Base-by-base conservation (phyloP, 2,797 vertebrate species). In the Acridotheres tristis region DNA sequence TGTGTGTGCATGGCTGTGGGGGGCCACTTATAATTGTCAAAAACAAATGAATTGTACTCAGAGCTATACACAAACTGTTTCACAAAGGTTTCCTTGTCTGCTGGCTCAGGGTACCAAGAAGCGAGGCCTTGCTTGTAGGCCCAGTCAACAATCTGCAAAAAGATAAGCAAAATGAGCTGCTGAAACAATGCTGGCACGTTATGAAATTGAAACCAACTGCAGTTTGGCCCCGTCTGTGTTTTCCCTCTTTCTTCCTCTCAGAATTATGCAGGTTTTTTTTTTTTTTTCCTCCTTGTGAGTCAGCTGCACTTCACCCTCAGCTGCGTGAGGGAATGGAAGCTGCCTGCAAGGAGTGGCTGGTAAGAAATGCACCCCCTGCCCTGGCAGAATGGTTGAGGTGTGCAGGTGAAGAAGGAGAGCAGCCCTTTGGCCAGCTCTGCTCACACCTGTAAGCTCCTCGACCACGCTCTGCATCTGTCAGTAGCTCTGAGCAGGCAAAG, bases 71-170 rank as follows among this genome's bases (percentile, higher is more conserved):
- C 71, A 40, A 98, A 98, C 57, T 98, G 98, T 81, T 98, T 98
- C 90, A 99, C 97, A 91, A 99, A 99, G n/a, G 98, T 98, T 94
- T 99, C 99, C 97, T 99, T 99, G 98, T 99, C 99, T 97, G 98
- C 98, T 17, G 99, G 99, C 93, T 99, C 99, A 0, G 99, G 99
- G 91, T 99, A 99, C 95, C 97, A 96, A 11, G 99, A 99, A 59
- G 99, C 99, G 18, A 99, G 97, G 96, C 98, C 98, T 38, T 99
- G 97, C 96, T 98, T 98, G 98, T 99, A 99, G 40, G 99, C 99
- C 51, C 99, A 98, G 96, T 99, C 97, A 81, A 99, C 98, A 23
- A 99, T 92, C 99, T 99, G 97, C 82, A 83, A 88, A 86, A 73
- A 94, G 79, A 96, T 77, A 96, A 88, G 76, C 17, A 94, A 66